Evolutionary conservation across 2,888 invertebrate species (phyloP).

Genomic region (Calameuta pallipes): DNA sequence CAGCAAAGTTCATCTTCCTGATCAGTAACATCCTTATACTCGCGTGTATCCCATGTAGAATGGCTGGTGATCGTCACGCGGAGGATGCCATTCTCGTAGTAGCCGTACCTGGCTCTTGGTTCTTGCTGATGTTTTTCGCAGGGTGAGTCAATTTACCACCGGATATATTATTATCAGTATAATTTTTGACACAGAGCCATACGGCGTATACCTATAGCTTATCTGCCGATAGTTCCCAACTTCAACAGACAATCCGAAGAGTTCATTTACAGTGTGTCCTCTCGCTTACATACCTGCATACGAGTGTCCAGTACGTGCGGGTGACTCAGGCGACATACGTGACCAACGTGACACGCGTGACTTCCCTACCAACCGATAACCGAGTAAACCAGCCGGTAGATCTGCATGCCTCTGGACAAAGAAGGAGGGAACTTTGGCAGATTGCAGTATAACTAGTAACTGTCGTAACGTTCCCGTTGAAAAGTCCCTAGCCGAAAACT

Average conservation of each 20-base stretch:
- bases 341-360: neutral
- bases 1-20: slow-evolving; percentile 94
- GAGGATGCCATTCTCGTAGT: slow-evolving; percentile 94
- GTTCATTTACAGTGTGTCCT: neutral
- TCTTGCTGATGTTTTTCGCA: slow-evolving; percentile 97
- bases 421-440: neutral
- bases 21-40: slow-evolving; percentile 90
- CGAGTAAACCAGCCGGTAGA: neutral
- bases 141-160: slow-evolving; percentile 73
- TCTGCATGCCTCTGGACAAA: neutral
- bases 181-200: neutral
- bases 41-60: slow-evolving; percentile 88
- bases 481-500: neutral
- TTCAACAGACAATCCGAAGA: neutral
- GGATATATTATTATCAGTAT: neutral
- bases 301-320: neutral
- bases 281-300: neutral
- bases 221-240: neutral
- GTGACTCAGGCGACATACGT: neutral
- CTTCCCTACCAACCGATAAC: neutral
- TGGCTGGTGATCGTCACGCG: slow-evolving; percentile 77
- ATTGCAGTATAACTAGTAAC: neutral
- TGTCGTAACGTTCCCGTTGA: neutral
- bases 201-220: neutral
- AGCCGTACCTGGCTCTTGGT: slow-evolving; percentile 96